Percentiles rank a stretch among this genome's conserved stretches.
phyloP scores from a whole-genome alignment of 2,113 vertebrate genomes.

The Lipotes vexillifer region DNA sequence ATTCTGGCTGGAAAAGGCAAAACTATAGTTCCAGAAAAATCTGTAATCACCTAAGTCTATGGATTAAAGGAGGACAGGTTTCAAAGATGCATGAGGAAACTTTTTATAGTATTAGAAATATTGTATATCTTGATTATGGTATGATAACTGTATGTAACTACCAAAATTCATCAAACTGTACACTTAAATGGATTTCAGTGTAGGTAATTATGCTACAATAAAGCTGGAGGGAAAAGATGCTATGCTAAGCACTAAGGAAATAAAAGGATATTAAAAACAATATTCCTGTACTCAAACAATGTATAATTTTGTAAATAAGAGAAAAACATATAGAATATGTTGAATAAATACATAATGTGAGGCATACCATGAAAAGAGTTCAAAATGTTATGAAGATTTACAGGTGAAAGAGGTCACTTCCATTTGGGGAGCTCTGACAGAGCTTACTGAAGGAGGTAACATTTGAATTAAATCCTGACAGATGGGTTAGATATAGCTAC shows the following conservation, averaged over 20 bases:
- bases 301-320: neutral
- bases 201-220: neutral
- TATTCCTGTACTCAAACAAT: neutral
- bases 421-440: neutral
- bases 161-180: neutral
- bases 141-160: neutral
- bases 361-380: neutral
- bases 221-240: neutral
- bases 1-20: slow-evolving; percentile 13
- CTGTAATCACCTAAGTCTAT: neutral
- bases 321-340: neutral
- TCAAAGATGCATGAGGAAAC: neutral
- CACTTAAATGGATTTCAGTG: neutral
- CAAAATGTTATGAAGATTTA: neutral
- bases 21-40: neutral
- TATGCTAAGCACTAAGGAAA: neutral
- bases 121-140: neutral
- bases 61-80: neutral
- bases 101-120: neutral
- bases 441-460: neutral
- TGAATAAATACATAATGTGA: neutral
- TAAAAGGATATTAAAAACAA: neutral
- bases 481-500: neutral
- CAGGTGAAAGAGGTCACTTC: neutral
- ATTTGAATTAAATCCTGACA: neutral